Evolutionary conservation across 2,888 invertebrate genomes (phyloP), one percentile per base, ranked within the genome.

Genomic region (Masnerella sp.): DNA sequence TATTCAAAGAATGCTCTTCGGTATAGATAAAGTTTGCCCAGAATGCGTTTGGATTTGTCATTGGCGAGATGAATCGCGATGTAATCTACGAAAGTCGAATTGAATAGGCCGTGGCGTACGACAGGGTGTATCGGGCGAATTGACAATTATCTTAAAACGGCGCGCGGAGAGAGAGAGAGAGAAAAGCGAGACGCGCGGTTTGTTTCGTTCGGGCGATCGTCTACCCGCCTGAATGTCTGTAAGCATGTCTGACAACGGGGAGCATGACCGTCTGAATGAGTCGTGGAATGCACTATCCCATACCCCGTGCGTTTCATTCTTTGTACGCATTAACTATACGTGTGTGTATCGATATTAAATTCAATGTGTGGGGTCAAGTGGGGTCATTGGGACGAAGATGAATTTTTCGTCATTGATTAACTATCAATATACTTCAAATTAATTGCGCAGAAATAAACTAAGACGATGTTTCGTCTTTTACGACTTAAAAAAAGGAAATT

Each of bases 201-300:
- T 64, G 64, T 64, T 64, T 71, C 58, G 79, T 70, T 77, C 71
- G 77, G 40, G 62, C 74, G 73, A 78, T 79, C 81, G 82, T 82
- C 82, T 75, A 80, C 68, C 80, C 58, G 71, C 52, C 74, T 79
- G 82, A 80, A 82, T 82, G 82, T 83, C 82, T 79, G 82, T 81
- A 80, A 77, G 78, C 80, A 81, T 84, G 84, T 83, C 84, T 80
- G 83, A 84, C 84, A 83, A 80, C 82, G 80, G 79, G 76, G 81
- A 80, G 81, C 81, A 84, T 79, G 81, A 83, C 80, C 79, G 74
- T 79, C 75, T 81, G 83, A 84, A 84, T 84, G 83, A 81, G 79
- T 77, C 78, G 71, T 81, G 84, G 84, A 84, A 84, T 84, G 83
- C 78, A 77, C 77, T 71, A 56, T 67, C 68, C 75, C 77, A 59